Evolutionary conservation across 2,888 invertebrate species (phyloP), one percentile per base, ranked within the genome.

Genomic region (Drosophila diplacantha): DNA sequence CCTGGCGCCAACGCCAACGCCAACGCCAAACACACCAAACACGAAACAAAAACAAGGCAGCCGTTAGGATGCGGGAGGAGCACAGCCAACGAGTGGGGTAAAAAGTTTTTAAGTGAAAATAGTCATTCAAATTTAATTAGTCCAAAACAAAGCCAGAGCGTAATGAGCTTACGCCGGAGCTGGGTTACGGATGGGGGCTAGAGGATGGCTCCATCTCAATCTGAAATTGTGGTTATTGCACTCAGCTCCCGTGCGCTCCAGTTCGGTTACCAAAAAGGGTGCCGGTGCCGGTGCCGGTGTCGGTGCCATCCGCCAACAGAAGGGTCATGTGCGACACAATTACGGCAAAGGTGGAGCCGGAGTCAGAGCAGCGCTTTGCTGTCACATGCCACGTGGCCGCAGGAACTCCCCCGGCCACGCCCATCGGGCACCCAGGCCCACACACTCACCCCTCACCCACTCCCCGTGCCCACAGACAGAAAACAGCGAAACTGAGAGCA

Each of bases 61-160:
- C 41, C 53, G 39, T 16, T 16, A 2, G 43, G 2, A 12, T 26
- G 43, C n/a, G 22, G 20, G 3, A 11, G 41, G 41, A 53, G 46
- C 70, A 65, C 44, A 55, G 69, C 55, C 68, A 69, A 63, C 66
- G 60, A 61, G 50, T 62, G 57, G 54, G 69, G 74, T 68, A 69
- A 68, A 76, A 83, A 82, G 67, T 81, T 81, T 84, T 83, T 83
- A 82, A 85, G 85, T 85, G 83, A 82, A 82, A 84, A 81, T 84
- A 81, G 85, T 81, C 80, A 81, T 81, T 81, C 85, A 81, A 81
- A 81, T 81, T 81, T 81, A 81, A 81, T 81, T 81, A 84, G 80
- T 81, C 76, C 85, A 81, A 84, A 81, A 81, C 80, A 81, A 81
- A 81, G 80, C 80, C 80, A 81, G 68, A 81, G 83, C 81, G 85